These are phyloP conservation scores for Stegostoma tigrinum DNA, from an alignment of 2,113 vertebrate genomes.

Conservation along the genomic window DNA sequence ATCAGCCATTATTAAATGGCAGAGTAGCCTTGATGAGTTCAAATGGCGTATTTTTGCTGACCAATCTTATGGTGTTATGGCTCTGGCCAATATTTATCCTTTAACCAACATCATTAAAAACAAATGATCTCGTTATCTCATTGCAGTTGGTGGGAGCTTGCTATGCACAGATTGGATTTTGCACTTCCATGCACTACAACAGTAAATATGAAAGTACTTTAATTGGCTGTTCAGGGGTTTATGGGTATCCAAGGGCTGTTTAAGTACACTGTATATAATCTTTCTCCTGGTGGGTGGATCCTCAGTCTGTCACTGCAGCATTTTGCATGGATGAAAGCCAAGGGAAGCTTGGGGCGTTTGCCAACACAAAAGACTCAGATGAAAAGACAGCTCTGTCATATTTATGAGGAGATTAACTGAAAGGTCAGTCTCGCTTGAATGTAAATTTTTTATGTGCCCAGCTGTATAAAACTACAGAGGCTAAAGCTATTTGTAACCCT, in stretches of 20 bases:
- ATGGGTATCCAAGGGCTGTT: not conserved
- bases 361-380: not conserved
- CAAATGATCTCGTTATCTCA: not conserved
- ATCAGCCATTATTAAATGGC: too few relatives aligned
- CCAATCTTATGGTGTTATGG: too few relatives aligned
- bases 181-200: not conserved
- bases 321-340: not conserved
- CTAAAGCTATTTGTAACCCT: not conserved
- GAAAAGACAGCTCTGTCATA: constrained; percentile 7
- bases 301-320: constrained; percentile 3
- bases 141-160: not conserved
- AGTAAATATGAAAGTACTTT: not conserved
- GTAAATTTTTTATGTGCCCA: not conserved
- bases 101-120: not conserved
- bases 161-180: not conserved
- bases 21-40: too few relatives aligned
- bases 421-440: not conserved
- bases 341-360: not conserved
- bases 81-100: not conserved
- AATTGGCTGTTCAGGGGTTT: not conserved
- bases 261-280: not conserved
- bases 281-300: not conserved
- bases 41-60: too few relatives aligned
- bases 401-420: constrained; percentile 21
- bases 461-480: not conserved